A percentile compares a stretch with the other conserved stretches of the same genome.
Evolutionary conservation across 2,797 vertebrate species (phyloP).

Genomic region (Cirrhinus molitorella): DNA sequence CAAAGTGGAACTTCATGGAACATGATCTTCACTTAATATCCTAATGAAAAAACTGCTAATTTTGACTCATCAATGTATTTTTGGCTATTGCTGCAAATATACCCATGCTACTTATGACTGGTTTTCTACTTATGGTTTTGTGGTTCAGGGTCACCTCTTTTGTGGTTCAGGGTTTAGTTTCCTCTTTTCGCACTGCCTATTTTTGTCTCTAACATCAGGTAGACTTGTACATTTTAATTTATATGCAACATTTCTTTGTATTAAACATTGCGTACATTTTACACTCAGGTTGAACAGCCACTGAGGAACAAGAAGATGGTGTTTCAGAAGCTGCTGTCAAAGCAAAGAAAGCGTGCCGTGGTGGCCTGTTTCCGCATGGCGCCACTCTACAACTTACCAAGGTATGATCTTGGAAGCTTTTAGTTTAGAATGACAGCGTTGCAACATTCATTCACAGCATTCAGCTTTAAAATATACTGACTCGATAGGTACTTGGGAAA

Average conservation of each 20-base stretch:
- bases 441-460: neutral
- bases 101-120: too few relatives aligned
- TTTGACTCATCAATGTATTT: too few relatives aligned
- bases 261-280: neutral
- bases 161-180: too few relatives aligned
- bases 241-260: neutral
- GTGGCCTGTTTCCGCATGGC: conserved; percentile 99
- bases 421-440: conserved; percentile 5
- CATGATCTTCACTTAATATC: too few relatives aligned
- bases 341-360: conserved; percentile 96
- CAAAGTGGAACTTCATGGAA: too few relatives aligned
- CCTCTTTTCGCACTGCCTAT: neutral
- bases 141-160: too few relatives aligned
- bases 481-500: neutral
- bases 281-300: conserved; percentile 91
- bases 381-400: conserved; percentile 95
- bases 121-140: too few relatives aligned
- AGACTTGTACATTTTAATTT: neutral
- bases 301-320: conserved; percentile 95
- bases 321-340: conserved; percentile 94
- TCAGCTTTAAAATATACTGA: conserved; percentile 15
- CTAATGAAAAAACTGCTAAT: too few relatives aligned
- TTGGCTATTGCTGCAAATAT: too few relatives aligned
- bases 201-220: neutral
- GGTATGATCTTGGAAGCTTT: conserved; percentile 75